Conservation (phyloP, 2,113 vertebrate genomes). For the Onychorhynchus coronatus region DNA sequence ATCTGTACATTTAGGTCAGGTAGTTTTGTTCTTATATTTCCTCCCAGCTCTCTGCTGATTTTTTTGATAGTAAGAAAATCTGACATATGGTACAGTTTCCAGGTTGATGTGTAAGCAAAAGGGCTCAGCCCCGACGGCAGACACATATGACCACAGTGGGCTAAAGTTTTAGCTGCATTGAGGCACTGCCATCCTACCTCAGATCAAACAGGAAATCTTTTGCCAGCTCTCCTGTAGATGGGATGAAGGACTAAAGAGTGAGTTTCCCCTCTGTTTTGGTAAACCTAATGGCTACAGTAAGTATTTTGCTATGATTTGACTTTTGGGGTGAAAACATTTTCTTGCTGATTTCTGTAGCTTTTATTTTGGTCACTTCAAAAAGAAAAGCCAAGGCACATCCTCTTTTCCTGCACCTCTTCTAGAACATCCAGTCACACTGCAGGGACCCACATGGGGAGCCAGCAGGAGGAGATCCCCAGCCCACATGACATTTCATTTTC, state of each 20-base stretch:
- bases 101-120: background rate
- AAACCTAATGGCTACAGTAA: background rate
- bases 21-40: background rate
- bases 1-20: background rate
- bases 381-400: background rate
- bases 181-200: background rate
- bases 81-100: background rate
- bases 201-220: background rate
- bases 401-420: background rate
- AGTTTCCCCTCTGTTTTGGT: background rate
- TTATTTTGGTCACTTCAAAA: background rate
- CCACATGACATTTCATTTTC: background rate
- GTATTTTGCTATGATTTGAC: background rate
- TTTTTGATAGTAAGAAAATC: background rate
- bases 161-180: background rate
- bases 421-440: background rate
- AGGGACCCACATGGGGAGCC: background rate
- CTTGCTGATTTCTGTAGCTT: background rate
- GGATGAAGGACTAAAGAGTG: background rate
- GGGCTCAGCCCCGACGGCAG: background rate
- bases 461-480: background rate
- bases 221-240: background rate
- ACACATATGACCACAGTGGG: accelerated
- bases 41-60: background rate
- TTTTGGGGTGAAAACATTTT: background rate